Evolutionary conservation across 1,140 invertebrate species (phyloP).

Genomic region (Panonychus citri): DNA sequence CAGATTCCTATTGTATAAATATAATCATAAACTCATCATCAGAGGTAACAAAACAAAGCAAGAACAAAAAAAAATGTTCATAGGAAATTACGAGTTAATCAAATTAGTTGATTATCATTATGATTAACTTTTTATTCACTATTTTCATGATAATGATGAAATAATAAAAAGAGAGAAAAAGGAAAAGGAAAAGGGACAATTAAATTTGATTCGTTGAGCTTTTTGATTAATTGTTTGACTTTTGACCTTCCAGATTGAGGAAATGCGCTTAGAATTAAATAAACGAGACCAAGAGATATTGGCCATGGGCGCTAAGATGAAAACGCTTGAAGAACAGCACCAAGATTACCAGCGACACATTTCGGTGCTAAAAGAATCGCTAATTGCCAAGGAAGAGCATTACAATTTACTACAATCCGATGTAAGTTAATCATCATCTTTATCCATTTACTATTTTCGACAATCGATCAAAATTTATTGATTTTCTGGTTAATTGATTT

Average conservation of each 20-base stretch:
- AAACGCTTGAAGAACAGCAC: slow-evolving; percentile 88
- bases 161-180: too few relatives aligned
- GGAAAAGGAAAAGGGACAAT: too few relatives aligned
- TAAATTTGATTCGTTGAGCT: too few relatives aligned
- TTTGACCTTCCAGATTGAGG: too few relatives aligned
- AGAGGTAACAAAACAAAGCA: too few relatives aligned
- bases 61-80: too few relatives aligned
- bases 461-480: neutral
- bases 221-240: too few relatives aligned
- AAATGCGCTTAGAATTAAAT: slow-evolving; percentile 75
- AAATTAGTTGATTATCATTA: neutral
- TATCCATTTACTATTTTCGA: neutral
- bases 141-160: too few relatives aligned
- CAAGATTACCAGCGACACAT: slow-evolving; percentile 87
- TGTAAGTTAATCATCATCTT: slow-evolving; percentile 33
- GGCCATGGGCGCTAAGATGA: slow-evolving; percentile 87
- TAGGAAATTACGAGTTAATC: too few relatives aligned
- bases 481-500: neutral
- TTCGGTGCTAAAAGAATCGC: slow-evolving; percentile 84
- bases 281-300: slow-evolving; percentile 83
- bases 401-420: slow-evolving; percentile 94
- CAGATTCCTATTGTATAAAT: neutral
- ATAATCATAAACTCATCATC: neutral
- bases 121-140: neutral
- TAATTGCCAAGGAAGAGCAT: slow-evolving; percentile 92